A percentile compares a stretch with the other conserved stretches of the same genome.
Evolutionary conservation across 2,113 vertebrate genomes (phyloP).

Genomic region (Pachyramphus minor): DNA sequence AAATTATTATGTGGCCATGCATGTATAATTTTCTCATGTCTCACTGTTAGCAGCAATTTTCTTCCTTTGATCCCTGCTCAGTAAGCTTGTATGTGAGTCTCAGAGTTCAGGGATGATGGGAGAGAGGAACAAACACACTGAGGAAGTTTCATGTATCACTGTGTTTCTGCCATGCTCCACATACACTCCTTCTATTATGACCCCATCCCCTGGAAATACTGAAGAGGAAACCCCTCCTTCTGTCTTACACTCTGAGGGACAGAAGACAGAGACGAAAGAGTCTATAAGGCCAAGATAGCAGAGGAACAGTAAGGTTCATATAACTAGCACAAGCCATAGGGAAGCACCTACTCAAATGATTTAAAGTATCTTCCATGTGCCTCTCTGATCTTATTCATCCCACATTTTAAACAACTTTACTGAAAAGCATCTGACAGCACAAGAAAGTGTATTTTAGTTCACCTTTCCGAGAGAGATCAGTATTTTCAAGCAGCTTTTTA

Average conservation of each 20-base stretch:
- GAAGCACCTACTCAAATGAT: background rate
- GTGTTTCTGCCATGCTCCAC: fast-evolving
- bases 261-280: background rate
- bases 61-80: background rate
- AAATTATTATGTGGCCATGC: background rate
- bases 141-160: background rate
- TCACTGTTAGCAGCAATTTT: background rate
- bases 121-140: background rate
- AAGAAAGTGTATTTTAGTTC: background rate
- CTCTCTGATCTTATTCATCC: background rate
- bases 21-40: background rate
- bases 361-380: background rate
- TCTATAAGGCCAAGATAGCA: background rate
- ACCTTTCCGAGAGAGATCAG: background rate
- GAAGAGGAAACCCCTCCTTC: background rate
- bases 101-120: background rate
- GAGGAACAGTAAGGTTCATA: background rate
- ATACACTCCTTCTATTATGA: fast-evolving
- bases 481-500: background rate
- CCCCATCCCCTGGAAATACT: background rate
- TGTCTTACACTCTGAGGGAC: background rate
- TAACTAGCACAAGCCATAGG: background rate
- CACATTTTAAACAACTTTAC: background rate
- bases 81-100: background rate
- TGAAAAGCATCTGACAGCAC: background rate